A percentile compares a stretch with the other conserved stretches of the same genome.
These are phyloP conservation scores for Trachymyrmex cornetzi DNA, from an alignment of 1,140 invertebrate genomes.

Conservation along the genomic window DNA sequence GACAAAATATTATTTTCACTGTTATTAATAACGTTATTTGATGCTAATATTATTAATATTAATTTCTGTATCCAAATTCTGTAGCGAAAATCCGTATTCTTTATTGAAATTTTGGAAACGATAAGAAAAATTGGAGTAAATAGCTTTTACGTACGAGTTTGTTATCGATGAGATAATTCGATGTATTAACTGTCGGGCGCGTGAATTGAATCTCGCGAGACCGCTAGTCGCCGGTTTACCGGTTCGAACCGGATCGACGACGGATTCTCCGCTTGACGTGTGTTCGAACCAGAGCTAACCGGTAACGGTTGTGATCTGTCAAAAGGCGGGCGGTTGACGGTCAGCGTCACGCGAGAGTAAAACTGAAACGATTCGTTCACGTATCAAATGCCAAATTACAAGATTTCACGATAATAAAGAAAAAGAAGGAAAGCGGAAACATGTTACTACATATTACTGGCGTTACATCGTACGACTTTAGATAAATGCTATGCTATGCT, in stretches of 20 bases:
- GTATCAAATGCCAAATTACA: not conserved
- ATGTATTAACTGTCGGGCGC: constrained; percentile 55
- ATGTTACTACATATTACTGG: not conserved
- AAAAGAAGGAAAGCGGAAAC: not conserved
- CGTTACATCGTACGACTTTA: not conserved
- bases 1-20: not conserved
- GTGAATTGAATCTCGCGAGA: constrained; percentile 69
- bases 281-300: constrained; percentile 47
- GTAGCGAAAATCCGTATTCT: not conserved
- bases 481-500: no score
- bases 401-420: not conserved
- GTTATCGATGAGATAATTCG: constrained; percentile 51
- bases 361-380: not conserved
- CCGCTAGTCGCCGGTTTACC: constrained; percentile 78
- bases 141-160: not conserved
- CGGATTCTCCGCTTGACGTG: constrained; percentile 4
- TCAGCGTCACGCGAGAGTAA: not conserved
- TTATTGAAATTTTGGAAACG: not conserved
- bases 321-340: not conserved
- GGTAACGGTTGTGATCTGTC: constrained; percentile 25
- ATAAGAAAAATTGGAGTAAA: not conserved
- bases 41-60: not conserved
- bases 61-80: not conserved
- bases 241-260: constrained; percentile 72
- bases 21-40: not conserved